Base-by-base conservation (phyloP, 2,113 vertebrate species). In the Thamnaconus septentrionalis region DNA sequence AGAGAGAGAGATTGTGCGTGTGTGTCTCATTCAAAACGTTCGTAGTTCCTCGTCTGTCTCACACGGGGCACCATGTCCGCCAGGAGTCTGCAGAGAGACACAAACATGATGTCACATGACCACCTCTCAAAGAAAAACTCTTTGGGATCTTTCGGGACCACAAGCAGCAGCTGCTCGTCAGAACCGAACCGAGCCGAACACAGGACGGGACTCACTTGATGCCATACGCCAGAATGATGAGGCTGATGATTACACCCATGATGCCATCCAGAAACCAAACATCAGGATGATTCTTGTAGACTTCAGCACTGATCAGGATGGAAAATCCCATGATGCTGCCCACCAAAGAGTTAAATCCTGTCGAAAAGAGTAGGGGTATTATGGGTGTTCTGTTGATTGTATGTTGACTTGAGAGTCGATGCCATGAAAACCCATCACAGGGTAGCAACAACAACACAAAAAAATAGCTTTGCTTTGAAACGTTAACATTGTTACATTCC, bases 311-410 rank as follows among this genome's bases (percentile, higher is more conserved):
- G 61, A 98, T 91, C 5, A 99, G 94, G 73, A 99, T 99, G 66
- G 96, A 98, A 90, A 99, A 98, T 58, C 96, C 97, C 96, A 99
- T 96, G 71, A 98, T 80, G 0, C 94, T 94, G 3, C 97, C 97
- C 49, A 99, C 95, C 58, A 99, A 84, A 67, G 97, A 99, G 90
- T 98, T 99, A 83, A 99, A 98, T 57, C 94, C 97, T 98, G 78
- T 4, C 81, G 78, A 68, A 71, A 56, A 75, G 68, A 31, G 56
- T n/a, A 56, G 3, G 40, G 53, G 40, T 41, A 40, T 9, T 3
- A 7, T 40, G 59, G 43, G 6, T 18, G 7, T 52, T 6, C 52
- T 42, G 5, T 9, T 31, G 18, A 40, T 7, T 39, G 3, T 7
- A 10, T 49, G 40, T 39, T 60, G 11, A 48, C 18, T 31, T 31